These are phyloP conservation scores for Pedicia rivosa DNA, from an alignment of 2,888 invertebrate species.

Conservation along the genomic window DNA sequence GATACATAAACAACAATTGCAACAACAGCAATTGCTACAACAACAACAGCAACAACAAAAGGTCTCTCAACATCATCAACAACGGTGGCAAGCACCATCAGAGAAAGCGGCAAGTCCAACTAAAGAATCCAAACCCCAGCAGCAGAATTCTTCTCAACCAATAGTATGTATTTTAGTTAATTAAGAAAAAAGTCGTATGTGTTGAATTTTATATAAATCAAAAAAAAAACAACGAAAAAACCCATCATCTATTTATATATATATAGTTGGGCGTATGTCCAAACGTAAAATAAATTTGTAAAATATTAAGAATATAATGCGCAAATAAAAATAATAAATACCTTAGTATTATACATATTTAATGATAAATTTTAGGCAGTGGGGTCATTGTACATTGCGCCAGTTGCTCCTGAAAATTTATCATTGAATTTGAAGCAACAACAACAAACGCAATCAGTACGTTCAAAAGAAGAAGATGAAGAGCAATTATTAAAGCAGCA, in stretches of 20 bases:
- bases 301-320: no score
- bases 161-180: conserved; percentile 8
- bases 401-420: conserved; percentile 31
- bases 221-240: neutral
- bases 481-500: conserved; percentile 9
- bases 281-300: no score
- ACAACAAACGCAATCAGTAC: conserved; percentile 15
- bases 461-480: conserved; percentile 9
- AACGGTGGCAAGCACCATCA: conserved; percentile 15
- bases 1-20: conserved; percentile 13
- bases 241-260: neutral
- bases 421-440: conserved; percentile 7
- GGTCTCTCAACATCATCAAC: conserved; percentile 13
- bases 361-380: conserved; percentile 22
- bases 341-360: no score
- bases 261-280: no score
- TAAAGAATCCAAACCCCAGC: conserved; percentile 18
- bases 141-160: conserved; percentile 21
- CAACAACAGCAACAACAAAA: conserved; percentile 18
- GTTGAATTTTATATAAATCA: neutral
- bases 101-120: conserved; percentile 18
- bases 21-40: conserved; percentile 13
- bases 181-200: no score
- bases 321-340: no score
- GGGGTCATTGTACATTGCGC: conserved; percentile 39